A percentile compares a stretch with the other conserved stretches of the same genome.
These are phyloP conservation scores for Heterotilapia buettikoferi DNA, from an alignment of 2,113 vertebrate species.

Conservation along the genomic window DNA sequence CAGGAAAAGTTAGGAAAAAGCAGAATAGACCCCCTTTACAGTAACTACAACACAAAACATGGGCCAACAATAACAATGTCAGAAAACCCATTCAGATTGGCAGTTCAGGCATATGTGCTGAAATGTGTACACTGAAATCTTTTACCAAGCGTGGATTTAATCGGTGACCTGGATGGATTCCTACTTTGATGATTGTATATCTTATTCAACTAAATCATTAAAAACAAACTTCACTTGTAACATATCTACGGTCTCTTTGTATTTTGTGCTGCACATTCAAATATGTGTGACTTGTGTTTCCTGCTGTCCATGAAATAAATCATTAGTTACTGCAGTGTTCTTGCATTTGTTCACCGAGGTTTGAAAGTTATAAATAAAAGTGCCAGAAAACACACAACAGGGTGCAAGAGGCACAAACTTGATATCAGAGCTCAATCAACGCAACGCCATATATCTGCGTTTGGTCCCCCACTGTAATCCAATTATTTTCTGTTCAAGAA, in stretches of 20 bases:
- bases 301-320: not conserved
- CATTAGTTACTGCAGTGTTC: not conserved
- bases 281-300: not conserved
- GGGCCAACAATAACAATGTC: not conserved
- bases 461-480: not conserved
- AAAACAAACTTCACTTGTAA: not conserved
- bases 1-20: not conserved
- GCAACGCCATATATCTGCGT: not conserved
- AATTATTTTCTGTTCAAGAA: not conserved
- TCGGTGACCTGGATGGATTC: not conserved
- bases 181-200: not conserved
- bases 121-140: not conserved
- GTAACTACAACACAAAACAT: not conserved
- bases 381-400: not conserved
- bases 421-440: not conserved
- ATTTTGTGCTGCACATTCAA: not conserved
- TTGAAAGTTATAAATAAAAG: not conserved
- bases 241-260: not conserved
- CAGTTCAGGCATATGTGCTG: not conserved
- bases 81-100: not conserved
- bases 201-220: not conserved
- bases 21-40: not conserved
- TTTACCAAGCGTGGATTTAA: not conserved
- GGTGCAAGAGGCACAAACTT: not conserved
- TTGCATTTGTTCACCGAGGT: not conserved